phyloP scores from a whole-genome alignment of 2,113 vertebrate genomes.

The Xiphophorus hellerii region DNA sequence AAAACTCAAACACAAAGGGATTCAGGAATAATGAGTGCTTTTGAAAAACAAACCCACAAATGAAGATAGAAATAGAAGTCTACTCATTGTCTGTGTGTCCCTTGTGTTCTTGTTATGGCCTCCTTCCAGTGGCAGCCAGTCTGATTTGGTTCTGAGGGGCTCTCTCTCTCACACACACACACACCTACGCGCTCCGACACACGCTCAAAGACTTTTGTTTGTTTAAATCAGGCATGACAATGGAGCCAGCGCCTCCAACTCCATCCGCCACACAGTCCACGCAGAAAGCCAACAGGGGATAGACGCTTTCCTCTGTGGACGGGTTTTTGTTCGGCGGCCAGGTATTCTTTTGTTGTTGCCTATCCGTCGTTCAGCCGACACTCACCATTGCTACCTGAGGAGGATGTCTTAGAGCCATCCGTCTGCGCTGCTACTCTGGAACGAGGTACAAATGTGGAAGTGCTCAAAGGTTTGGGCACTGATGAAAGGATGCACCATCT shows the following conservation, averaged over 20 bases:
- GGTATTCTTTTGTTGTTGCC: constrained; percentile 40
- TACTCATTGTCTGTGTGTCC: constrained; percentile 18
- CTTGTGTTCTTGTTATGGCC: constrained; percentile 55
- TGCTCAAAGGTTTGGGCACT: background rate
- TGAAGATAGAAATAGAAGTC: constrained; percentile 13
- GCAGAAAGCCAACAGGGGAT: constrained; percentile 43
- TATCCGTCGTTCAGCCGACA: constrained; percentile 17
- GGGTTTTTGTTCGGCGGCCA: constrained; percentile 50
- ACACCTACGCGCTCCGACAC: background rate
- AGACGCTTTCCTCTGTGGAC: constrained; percentile 33
- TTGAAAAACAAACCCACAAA: background rate
- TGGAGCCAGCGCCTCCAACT: constrained; percentile 43
- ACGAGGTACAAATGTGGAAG: constrained; percentile 1
- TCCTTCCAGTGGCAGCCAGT: constrained; percentile 53
- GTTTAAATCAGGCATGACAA: constrained; percentile 55
- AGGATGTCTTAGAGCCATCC: constrained; percentile 18
- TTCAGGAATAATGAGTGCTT: background rate
- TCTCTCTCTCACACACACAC: background rate
- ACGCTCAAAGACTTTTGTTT: background rate
- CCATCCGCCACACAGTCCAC: constrained; percentile 53
- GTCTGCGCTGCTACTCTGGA: constrained; percentile 26
- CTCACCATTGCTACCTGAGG: background rate
- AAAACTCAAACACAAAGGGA: constrained; percentile 42
- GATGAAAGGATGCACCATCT: background rate
- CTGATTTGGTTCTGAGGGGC: constrained; percentile 49